phyloP scores from a whole-genome alignment of 2,888 invertebrate genomes.

The Bombylius major region DNA sequence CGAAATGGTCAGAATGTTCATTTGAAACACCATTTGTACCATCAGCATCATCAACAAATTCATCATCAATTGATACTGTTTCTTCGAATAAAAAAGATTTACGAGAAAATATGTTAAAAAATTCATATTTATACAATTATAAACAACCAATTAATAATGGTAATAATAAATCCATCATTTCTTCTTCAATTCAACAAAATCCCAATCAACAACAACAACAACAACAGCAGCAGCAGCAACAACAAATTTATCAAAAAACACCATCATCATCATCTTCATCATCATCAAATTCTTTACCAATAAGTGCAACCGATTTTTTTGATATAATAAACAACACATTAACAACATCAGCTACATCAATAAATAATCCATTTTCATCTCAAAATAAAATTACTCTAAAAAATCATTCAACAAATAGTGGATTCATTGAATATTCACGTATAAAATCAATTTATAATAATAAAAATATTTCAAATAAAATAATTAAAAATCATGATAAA shows the following conservation, averaged over 20 bases:
- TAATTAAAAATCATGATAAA: not conserved
- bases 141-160: constrained; percentile 4
- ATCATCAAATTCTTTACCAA: constrained; percentile 3
- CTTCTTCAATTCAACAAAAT: not conserved
- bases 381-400: constrained; percentile 18
- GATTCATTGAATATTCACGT: constrained; percentile 24
- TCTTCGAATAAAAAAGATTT: constrained; percentile 7
- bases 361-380: not conserved
- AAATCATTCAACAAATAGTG: constrained; percentile 25
- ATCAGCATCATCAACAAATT: constrained; percentile 2
- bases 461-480: not conserved
- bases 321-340: too few relatives aligned
- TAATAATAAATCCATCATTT: too few relatives aligned
- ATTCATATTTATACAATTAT: constrained; percentile 13
- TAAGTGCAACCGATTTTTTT: too few relatives aligned
- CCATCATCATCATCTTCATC: constrained; percentile 4
- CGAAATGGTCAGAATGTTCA: constrained; percentile 27
- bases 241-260: constrained; percentile 3
- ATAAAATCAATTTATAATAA: constrained; percentile 16
- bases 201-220: constrained; percentile 1
- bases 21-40: constrained; percentile 15
- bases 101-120: constrained; percentile 12
- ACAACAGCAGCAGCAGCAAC: constrained; percentile 10
- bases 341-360: too few relatives aligned
- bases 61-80: constrained; percentile 4